These are phyloP conservation scores for Phalacrocorax pelagicus DNA, from an alignment of 2,113 vertebrate species.

Conservation along the genomic window DNA sequence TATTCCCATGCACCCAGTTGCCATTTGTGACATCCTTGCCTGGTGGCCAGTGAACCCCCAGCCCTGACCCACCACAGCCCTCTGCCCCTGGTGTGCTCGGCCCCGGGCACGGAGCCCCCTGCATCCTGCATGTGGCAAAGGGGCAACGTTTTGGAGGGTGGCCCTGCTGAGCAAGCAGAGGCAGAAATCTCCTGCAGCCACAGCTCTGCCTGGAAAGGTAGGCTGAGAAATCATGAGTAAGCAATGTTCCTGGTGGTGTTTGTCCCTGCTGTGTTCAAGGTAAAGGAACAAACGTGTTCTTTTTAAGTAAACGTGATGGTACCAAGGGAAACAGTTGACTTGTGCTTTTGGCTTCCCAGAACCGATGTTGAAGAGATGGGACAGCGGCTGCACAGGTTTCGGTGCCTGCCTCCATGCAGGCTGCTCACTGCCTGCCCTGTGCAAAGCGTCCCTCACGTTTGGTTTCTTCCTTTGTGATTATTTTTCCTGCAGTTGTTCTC, in stretches of 20 bases:
- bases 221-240: background rate
- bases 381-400: background rate
- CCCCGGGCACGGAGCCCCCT: background rate
- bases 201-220: background rate
- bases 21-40: background rate
- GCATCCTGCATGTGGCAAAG: background rate
- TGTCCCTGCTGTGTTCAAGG: background rate
- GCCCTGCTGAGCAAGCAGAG: background rate
- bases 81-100: accelerated
- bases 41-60: background rate
- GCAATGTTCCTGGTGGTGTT: background rate
- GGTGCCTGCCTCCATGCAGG: accelerated
- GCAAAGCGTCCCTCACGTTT: accelerated
- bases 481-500: background rate
- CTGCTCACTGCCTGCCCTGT: background rate
- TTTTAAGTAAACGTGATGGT: background rate
- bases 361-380: background rate
- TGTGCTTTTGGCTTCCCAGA: background rate
- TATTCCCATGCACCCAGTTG: background rate
- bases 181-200: background rate
- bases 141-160: background rate
- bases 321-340: background rate
- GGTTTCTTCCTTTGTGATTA: accelerated
- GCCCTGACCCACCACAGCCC: background rate
- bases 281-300: background rate